phyloP scores from a whole-genome alignment of 2,888 invertebrate genomes.

The Sialis lutaria region DNA sequence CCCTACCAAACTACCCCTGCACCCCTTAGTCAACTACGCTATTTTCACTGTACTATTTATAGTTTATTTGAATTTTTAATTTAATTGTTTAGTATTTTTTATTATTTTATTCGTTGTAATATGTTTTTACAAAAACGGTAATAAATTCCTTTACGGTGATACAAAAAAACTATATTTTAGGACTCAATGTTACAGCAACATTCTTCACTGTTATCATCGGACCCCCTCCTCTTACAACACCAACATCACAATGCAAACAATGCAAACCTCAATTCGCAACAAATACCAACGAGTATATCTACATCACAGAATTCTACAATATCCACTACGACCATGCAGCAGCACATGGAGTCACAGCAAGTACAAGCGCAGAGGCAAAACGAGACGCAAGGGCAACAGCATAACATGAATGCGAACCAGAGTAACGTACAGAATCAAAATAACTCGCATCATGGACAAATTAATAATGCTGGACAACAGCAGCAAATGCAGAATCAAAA shows the following conservation, averaged over 20 bases:
- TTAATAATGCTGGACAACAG: slow-evolving; percentile 15
- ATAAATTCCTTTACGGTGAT: too few relatives aligned
- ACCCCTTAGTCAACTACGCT: too few relatives aligned
- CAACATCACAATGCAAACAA: slow-evolving; percentile 12
- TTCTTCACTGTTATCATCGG: slow-evolving; percentile 22
- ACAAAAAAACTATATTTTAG: slow-evolving; percentile 12
- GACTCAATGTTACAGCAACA: slow-evolving; percentile 37
- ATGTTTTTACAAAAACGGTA: too few relatives aligned
- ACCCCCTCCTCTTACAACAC: slow-evolving; percentile 23
- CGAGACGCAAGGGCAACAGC: slow-evolving; percentile 17
- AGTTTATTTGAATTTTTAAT: too few relatives aligned
- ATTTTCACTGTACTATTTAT: too few relatives aligned
- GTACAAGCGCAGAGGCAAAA: slow-evolving; percentile 12
- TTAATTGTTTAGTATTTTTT: too few relatives aligned
- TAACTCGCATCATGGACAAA: slow-evolving; percentile 10
- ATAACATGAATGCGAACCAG: slow-evolving; percentile 12
- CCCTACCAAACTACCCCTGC: too few relatives aligned
- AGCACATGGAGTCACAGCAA: slow-evolving; percentile 8
- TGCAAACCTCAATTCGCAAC: slow-evolving; percentile 11
- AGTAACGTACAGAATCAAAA: slow-evolving; percentile 11
- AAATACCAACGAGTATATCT: slow-evolving; percentile 24
- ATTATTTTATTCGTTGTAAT: too few relatives aligned
- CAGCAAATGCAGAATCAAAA: slow-evolving; percentile 12
- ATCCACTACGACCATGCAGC: slow-evolving; percentile 22
- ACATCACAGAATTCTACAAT: slow-evolving; percentile 23